Conservation (phyloP, 2,888 invertebrate species). For the Trilocha varians region DNA sequence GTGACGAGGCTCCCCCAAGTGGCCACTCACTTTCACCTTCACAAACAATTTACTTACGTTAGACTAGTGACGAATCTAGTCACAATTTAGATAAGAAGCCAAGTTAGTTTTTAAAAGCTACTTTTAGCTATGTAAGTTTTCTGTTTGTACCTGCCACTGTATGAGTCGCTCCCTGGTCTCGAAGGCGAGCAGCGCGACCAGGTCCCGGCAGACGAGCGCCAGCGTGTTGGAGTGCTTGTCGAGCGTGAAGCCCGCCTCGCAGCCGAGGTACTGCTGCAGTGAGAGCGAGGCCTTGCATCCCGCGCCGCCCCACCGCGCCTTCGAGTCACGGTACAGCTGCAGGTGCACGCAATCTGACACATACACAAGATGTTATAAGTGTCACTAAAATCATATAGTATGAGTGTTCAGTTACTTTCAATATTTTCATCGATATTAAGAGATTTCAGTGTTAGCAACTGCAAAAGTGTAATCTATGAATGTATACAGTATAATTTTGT, state of each 20-base stretch:
- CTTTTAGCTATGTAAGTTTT: not conserved
- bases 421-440: too few relatives aligned
- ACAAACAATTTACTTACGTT: too few relatives aligned
- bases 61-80: too few relatives aligned
- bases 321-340: constrained; percentile 89
- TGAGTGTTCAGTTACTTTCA: too few relatives aligned
- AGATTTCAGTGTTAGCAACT: too few relatives aligned
- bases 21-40: constrained; percentile 48
- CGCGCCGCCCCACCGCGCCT: constrained; percentile 70
- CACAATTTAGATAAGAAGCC: too few relatives aligned
- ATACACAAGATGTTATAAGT: too few relatives aligned
- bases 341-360: constrained; percentile 88
- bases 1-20: constrained; percentile 44
- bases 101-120: not conserved
- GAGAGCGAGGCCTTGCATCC: constrained; percentile 87
- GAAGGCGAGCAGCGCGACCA: constrained; percentile 88
- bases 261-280: constrained; percentile 87
- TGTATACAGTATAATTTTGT: too few relatives aligned
- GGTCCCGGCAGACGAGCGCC: constrained; percentile 89
- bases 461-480: too few relatives aligned
- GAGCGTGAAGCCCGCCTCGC: constrained; percentile 88
- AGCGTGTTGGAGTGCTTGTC: constrained; percentile 94
- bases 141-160: constrained; percentile 81
- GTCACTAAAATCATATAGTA: too few relatives aligned
- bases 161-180: constrained; percentile 89